phyloP scores from a whole-genome alignment of 2,888 invertebrate genomes.

The Laspeyria flexula region DNA sequence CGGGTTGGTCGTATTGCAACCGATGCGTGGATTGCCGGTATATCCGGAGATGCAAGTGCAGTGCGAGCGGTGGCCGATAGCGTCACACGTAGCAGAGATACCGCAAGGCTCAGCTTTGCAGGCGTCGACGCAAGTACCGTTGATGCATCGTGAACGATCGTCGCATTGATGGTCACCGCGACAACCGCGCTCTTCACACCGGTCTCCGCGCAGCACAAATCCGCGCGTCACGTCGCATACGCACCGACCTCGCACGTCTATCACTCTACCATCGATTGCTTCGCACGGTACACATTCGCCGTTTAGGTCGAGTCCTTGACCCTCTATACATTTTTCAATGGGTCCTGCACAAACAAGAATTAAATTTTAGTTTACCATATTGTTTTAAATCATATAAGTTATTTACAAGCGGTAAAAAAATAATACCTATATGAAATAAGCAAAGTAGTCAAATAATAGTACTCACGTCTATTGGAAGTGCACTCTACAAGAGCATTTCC shows the following conservation, averaged over 20 bases:
- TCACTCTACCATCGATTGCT: conserved; percentile 89
- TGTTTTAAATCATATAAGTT: too few species aligned
- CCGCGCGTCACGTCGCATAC: conserved; percentile 93
- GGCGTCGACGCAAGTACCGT: conserved; percentile 92
- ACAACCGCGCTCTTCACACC: conserved; percentile 92
- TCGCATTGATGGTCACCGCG: conserved; percentile 91
- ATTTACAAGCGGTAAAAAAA: too few species aligned
- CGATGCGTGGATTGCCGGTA: conserved; percentile 90
- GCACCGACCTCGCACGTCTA: conserved; percentile 92
- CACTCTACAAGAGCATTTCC: conserved; percentile 95
- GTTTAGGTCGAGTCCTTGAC: conserved; percentile 90
- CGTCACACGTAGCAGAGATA: conserved; percentile 91
- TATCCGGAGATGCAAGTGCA: conserved; percentile 93
- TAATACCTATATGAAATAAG: too few species aligned
- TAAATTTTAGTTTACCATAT: neutral
- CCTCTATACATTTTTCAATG: conserved; percentile 91
- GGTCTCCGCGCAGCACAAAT: conserved; percentile 91
- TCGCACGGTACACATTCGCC: conserved; percentile 92
- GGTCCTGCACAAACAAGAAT: conserved; percentile 51
- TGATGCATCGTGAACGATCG: conserved; percentile 91
- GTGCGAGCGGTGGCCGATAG: conserved; percentile 90
- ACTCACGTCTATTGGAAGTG: conserved; percentile 89
- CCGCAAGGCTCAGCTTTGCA: conserved; percentile 91
- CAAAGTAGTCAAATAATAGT: neutral
- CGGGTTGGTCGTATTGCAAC: conserved; percentile 86